phyloP scores from a whole-genome alignment of 2,888 invertebrate genomes.

The Hedya salicella region DNA sequence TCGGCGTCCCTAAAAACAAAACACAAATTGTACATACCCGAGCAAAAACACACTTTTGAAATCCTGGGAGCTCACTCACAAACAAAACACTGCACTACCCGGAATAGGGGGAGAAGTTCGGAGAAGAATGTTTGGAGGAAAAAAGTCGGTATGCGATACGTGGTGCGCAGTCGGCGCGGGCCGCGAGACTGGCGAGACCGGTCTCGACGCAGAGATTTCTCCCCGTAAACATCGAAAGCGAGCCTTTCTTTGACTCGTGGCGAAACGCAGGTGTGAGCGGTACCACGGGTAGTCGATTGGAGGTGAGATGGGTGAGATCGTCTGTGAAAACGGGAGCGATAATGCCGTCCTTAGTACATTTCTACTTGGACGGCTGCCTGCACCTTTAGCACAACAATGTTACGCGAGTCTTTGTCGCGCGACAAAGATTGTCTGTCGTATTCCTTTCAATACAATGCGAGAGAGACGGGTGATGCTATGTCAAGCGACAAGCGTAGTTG shows the following conservation, averaged over 20 bases:
- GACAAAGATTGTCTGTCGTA: too few species aligned
- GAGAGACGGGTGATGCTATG: too few species aligned
- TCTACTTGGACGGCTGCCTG: too few species aligned
- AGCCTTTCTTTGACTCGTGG: constrained; percentile 79
- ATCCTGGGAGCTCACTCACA: constrained; percentile 28
- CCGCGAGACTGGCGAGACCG: constrained; percentile 69
- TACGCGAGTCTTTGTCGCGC: too few species aligned
- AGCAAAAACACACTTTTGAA: constrained; percentile 27
- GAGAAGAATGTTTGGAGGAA: constrained; percentile 18
- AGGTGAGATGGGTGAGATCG: not conserved
- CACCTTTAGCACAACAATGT: too few species aligned
- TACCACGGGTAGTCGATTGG: constrained; percentile 59
- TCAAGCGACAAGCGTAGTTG: too few species aligned
- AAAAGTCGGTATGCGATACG: constrained; percentile 46
- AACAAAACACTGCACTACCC: constrained; percentile 36
- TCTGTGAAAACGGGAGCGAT: not conserved
- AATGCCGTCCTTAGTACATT: too few species aligned
- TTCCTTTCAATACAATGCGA: too few species aligned
- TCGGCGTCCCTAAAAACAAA: constrained; percentile 15
- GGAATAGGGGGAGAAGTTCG: constrained; percentile 19
- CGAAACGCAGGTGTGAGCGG: constrained; percentile 64
- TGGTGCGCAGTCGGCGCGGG: constrained; percentile 57
- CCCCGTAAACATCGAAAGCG: constrained; percentile 83
- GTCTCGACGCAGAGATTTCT: constrained; percentile 74
- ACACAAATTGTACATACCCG: constrained; percentile 19